Percentiles rank a stretch among this genome's conserved stretches.
These are phyloP conservation scores for Erpobdella octoculata DNA, from an alignment of 2,888 invertebrate species.

Conservation along the genomic window DNA sequence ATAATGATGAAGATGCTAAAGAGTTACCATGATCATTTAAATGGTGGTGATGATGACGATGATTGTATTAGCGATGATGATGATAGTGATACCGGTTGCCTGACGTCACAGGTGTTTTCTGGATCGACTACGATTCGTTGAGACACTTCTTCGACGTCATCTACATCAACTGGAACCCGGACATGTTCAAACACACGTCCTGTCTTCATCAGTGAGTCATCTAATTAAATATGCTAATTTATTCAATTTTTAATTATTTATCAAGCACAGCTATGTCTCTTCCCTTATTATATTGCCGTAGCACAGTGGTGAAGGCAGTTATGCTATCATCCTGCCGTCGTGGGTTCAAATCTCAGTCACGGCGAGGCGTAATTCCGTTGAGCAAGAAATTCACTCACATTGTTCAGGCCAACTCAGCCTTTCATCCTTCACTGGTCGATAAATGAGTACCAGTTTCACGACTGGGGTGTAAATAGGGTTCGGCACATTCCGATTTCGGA, in stretches of 20 bases:
- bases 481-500: no score
- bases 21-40: neutral
- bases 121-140: constrained; percentile 88
- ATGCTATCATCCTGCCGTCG: no score
- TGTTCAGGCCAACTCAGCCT: no score
- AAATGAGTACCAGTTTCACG: no score
- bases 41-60: neutral
- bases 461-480: no score
- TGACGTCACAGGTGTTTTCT: constrained; percentile 72
- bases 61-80: neutral
- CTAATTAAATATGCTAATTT: neutral
- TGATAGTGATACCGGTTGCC: no score
- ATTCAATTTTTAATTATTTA: neutral
- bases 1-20: neutral
- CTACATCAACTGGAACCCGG: constrained; percentile 90
- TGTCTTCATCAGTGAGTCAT: constrained; percentile 78
- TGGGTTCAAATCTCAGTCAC: no score
- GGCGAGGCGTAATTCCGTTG: no score
- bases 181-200: constrained; percentile 75
- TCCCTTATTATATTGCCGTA: no score
- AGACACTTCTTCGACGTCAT: constrained; percentile 83
- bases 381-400: no score
- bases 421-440: no score
- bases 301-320: no score
- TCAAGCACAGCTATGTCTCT: neutral